phyloP scores from a whole-genome alignment of 1,140 invertebrate species.

The Drosophila lowei region DNA sequence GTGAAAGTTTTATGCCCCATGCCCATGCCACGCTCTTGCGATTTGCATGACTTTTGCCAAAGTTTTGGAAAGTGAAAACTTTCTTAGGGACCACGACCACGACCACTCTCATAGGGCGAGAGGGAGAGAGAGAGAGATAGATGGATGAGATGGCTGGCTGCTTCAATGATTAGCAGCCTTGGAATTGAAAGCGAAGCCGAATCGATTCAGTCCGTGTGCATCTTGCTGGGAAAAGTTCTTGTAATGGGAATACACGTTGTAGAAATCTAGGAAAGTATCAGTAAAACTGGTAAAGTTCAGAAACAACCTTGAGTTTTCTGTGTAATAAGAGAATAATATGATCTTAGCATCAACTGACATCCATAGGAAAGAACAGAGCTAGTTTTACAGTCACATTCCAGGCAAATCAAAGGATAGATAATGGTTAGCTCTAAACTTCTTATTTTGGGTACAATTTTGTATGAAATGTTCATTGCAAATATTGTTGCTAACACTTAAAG shows the following conservation, averaged over 20 bases:
- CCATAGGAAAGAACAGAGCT: no score
- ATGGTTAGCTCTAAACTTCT: no score
- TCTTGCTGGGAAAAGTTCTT: background rate
- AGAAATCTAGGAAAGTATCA: no score
- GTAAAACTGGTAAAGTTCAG: background rate
- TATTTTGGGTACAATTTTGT: no score
- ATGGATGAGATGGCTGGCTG: constrained; percentile 16
- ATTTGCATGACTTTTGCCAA: constrained; percentile 47
- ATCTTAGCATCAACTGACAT: no score
- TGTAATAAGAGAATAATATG: no score
- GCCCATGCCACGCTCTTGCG: background rate
- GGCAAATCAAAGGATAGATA: no score
- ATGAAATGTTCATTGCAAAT: no score
- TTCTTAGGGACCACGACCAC: constrained; percentile 11
- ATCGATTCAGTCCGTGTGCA: constrained; percentile 16
- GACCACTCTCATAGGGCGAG: no score
- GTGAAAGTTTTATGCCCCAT: constrained; percentile 39
- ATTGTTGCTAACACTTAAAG: no score
- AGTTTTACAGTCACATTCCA: no score
- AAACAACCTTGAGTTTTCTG: background rate
- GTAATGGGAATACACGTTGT: no score
- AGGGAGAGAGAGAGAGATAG: background rate
- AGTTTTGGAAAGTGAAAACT: constrained; percentile 61
- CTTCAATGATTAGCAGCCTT: constrained; percentile 67
- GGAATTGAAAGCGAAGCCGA: constrained; percentile 44